A percentile compares a stretch with the other conserved stretches of the same genome.
phyloP scores from a whole-genome alignment of 30 jellyfish, hydroid and myxozoan genomes.

The Hydractinia symbiolongicarpus region DNA sequence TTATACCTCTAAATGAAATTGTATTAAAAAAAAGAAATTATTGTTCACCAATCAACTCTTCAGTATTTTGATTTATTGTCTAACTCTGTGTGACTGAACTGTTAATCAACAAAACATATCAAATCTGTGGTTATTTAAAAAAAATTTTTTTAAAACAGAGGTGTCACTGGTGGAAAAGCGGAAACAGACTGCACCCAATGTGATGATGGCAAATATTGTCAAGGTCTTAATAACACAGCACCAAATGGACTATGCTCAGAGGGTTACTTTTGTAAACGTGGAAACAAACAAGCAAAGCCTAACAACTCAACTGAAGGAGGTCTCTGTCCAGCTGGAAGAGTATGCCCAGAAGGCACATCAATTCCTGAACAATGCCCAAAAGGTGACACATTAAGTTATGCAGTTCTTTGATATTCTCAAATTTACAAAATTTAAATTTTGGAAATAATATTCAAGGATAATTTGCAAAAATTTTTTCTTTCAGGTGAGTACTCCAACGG shows the following conservation, averaged over 20 bases:
- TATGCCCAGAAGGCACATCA: slow-evolving; percentile 71
- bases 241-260: slow-evolving; percentile 81
- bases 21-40: no score
- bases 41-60: no score
- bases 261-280: slow-evolving; percentile 93
- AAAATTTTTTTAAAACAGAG: slow-evolving; percentile 26
- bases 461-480: no score
- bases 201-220: slow-evolving; percentile 86
- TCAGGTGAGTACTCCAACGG: slow-evolving; percentile 8
- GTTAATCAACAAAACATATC: no score
- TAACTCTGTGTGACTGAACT: no score
- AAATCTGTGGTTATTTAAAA: no score
- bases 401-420: neutral
- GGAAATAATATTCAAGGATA: no score
- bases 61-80: no score
- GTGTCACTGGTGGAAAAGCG: slow-evolving; percentile 81
- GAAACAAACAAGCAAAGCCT: slow-evolving; percentile 76
- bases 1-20: no score
- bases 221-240: slow-evolving; percentile 80
- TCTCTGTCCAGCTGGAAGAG: slow-evolving; percentile 83
- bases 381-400: slow-evolving; percentile 23
- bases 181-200: slow-evolving; percentile 62
- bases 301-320: slow-evolving; percentile 84
- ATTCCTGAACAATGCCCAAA: slow-evolving; percentile 65
- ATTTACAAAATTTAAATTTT: neutral